Evolutionary conservation across 2,797 vertebrate genomes (phyloP), one percentile per base, ranked within the genome.

Genomic region (Somateria mollissima): DNA sequence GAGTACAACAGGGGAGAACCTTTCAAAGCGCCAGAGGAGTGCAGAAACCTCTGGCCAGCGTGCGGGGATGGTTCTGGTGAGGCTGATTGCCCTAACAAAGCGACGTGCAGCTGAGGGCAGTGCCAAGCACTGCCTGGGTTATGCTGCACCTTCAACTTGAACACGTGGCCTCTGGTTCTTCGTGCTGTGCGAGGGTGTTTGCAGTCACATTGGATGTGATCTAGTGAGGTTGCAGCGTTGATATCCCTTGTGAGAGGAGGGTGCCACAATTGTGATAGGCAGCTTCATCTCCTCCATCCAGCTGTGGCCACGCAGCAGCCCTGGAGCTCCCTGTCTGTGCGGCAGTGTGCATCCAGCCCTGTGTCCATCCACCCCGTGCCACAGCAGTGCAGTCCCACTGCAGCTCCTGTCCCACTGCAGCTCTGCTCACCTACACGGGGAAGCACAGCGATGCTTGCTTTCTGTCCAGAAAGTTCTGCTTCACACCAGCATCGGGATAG

Each of bases 141-240:
- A 3, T 14, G 1, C 72, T 1, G 3, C 12, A 32, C 54, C 61
- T 67, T 87, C 53, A 49, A 11, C 30, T 17, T 0, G 0, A 74
- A n/a, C 21, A 27, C 51, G 21, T 2, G 28, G 19, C 39, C 39
- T 16, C 6, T 65, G 61, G 28, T 13, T 41, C 30, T 39, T 13
- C 9, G 13, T 32, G 39, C 62, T 32, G 62, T 65, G 28, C 13
- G 2, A 17, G 25, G 10, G 8, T 16, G 27, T 16, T 27, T 53
- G 25, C 51, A 16, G 51, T 16, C 51, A 2, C 25, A 51, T 16
- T 27, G 25, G 51, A 51, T 51, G 51, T 27, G 51, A 51, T 51
- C 51, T 27, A 14, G 13, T 51, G 49, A 51, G 13, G 13, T 5
- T 27, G 25, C 51, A 15, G 51, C 1, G 2, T 27, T 27, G 51